Evolutionary conservation across 2,113 vertebrate species (phyloP).

Genomic region (Orientallactaga bullata): DNA sequence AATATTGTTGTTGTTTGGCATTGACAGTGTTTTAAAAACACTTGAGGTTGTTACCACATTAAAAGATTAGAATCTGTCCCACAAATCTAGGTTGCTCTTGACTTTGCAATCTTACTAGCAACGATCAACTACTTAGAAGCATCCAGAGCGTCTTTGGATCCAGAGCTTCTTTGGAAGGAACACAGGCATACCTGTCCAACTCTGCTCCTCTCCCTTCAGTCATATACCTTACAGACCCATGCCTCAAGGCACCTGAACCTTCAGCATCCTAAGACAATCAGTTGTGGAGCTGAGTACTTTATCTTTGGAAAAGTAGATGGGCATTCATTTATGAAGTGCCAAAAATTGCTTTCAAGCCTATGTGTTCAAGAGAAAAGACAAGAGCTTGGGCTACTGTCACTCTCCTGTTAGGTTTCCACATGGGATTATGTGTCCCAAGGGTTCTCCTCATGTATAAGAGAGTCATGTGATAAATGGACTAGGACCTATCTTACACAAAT

Average conservation of each 20-base stretch:
- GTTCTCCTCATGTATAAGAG: neutral
- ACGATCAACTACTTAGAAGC: neutral
- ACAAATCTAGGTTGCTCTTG: neutral
- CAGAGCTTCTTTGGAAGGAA: neutral
- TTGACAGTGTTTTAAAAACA: neutral
- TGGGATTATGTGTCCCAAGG: neutral
- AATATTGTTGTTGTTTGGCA: neutral
- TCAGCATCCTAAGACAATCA: neutral
- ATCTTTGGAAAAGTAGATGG: neutral
- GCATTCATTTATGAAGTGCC: neutral
- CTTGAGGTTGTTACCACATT: neutral
- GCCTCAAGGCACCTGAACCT: neutral
- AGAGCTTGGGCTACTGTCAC: neutral
- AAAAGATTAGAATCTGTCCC: conserved; percentile 3
- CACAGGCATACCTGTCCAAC: neutral
- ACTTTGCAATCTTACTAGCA: neutral
- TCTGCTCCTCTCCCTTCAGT: neutral
- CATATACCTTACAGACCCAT: neutral
- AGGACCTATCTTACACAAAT: neutral
- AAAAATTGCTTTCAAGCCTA: neutral
- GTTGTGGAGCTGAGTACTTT: neutral
- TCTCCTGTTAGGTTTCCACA: neutral
- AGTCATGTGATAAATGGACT: neutral
- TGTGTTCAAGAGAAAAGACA: conserved; percentile 14
- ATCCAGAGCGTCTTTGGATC: neutral